These are phyloP conservation scores for Chrysolina americana DNA, from an alignment of 2,888 invertebrate species.

Conservation along the genomic window DNA sequence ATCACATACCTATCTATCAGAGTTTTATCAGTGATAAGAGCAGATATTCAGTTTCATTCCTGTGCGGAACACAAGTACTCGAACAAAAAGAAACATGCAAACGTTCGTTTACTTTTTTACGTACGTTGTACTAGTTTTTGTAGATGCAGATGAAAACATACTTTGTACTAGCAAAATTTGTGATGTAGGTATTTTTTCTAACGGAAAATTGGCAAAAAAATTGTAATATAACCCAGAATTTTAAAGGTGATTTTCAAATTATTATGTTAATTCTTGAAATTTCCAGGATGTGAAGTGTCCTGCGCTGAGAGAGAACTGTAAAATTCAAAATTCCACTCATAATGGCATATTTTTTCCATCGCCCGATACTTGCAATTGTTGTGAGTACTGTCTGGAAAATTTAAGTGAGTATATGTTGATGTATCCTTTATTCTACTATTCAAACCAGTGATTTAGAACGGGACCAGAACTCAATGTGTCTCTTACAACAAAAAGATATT, in stretches of 20 bases:
- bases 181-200: constrained; percentile 14
- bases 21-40: constrained; percentile 17
- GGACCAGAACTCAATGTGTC: no score
- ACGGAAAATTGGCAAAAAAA: background rate
- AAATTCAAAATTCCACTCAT: constrained; percentile 73
- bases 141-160: constrained; percentile 10
- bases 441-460: background rate
- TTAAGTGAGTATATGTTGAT: constrained; percentile 68
- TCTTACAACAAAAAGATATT: no score
- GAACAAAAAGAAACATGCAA: background rate
- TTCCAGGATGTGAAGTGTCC: constrained; percentile 46
- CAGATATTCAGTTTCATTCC: background rate
- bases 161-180: constrained; percentile 17
- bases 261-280: background rate
- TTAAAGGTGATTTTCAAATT: no score
- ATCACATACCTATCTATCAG: constrained; percentile 1
- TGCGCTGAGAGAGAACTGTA: constrained; percentile 68
- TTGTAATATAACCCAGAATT: no score
- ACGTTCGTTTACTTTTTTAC: background rate
- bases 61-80: background rate
- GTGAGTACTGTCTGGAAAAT: constrained; percentile 74
- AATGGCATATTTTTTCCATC: constrained; percentile 73
- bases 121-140: background rate
- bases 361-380: constrained; percentile 77
- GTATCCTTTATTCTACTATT: background rate